A percentile compares a stretch with the other conserved stretches of the same genome.
phyloP scores from a whole-genome alignment of 2,113 vertebrate genomes.

The Orthonyx spaldingii region DNA sequence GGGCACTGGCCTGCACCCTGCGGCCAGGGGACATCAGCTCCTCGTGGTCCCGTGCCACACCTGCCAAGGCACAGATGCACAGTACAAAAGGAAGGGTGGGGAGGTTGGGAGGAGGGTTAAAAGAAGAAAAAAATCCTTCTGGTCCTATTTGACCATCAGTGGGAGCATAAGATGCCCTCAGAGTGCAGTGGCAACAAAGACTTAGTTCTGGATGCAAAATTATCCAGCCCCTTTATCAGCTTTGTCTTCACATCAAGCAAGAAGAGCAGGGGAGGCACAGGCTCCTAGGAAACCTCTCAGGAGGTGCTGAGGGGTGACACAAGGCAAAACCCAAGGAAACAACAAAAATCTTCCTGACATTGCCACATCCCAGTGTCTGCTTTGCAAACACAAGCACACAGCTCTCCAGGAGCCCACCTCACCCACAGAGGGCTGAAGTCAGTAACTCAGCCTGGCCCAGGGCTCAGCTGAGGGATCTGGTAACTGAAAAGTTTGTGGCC shows the following conservation, averaged over 20 bases:
- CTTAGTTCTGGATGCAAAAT: background rate
- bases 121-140: background rate
- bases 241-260: background rate
- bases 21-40: background rate
- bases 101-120: background rate
- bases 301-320: background rate
- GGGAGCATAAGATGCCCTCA: background rate
- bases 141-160: background rate
- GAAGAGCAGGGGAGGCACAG: background rate
- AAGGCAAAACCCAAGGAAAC: background rate
- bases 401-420: background rate
- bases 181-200: background rate
- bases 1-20: background rate
- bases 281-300: background rate
- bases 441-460: background rate
- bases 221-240: background rate
- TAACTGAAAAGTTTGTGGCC: background rate
- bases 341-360: background rate
- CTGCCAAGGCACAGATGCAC: background rate
- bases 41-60: fast-evolving
- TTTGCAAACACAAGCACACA: background rate
- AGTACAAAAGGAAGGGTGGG: background rate
- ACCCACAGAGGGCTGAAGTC: background rate
- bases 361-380: background rate
- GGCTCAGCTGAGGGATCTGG: background rate